Evolutionary conservation across 2,888 invertebrate species (phyloP).

Genomic region (Tupiocoris notatus): DNA sequence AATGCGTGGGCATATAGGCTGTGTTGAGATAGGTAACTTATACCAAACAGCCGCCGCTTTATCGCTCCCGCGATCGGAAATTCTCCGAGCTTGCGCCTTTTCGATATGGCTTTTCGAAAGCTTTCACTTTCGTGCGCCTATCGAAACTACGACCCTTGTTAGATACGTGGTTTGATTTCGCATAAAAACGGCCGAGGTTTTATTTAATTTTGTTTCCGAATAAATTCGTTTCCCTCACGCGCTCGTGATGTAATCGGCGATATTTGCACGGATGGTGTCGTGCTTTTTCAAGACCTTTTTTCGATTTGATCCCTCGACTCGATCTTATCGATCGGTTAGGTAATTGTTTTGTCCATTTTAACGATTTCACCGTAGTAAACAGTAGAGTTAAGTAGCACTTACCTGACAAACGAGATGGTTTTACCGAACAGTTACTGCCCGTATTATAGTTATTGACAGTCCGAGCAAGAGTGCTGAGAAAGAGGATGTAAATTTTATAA

Average conservation of each 20-base stretch:
- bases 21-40: conserved; percentile 38
- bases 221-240: not conserved
- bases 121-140: not conserved
- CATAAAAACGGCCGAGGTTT: not conserved
- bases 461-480: too few relatives aligned
- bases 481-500: too few relatives aligned
- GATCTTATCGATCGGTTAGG: not conserved
- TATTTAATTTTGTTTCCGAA: not conserved
- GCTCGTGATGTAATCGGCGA: not conserved
- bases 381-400: too few relatives aligned
- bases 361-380: too few relatives aligned
- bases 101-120: not conserved
- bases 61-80: not conserved
- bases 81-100: not conserved
- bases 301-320: not conserved
- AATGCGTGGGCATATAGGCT: conserved; percentile 19
- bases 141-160: not conserved
- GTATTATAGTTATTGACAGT: too few relatives aligned
- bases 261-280: not conserved
- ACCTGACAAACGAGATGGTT: too few relatives aligned
- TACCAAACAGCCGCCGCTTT: not conserved
- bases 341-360: not conserved
- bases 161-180: not conserved
- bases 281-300: not conserved
- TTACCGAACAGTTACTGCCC: too few relatives aligned